phyloP scores from a whole-genome alignment of 2,113 vertebrate genomes.

The Osmerus eperlanus region DNA sequence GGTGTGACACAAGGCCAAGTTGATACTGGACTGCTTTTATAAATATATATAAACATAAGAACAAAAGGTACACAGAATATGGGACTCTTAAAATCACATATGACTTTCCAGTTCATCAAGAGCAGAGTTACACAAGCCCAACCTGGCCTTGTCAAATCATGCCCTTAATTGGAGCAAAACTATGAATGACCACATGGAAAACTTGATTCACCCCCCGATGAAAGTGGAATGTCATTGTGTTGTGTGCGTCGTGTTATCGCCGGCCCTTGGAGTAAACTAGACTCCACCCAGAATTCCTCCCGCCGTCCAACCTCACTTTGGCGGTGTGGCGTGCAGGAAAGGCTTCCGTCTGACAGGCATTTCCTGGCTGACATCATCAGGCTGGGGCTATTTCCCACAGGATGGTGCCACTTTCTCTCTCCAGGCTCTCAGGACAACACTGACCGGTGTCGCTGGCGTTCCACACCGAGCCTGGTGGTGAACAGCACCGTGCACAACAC shows the following conservation, averaged over 20 bases:
- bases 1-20: too few species aligned
- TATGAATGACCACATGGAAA: conserved; percentile 50
- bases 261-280: conserved; percentile 39
- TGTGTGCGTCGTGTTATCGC: conserved; percentile 6
- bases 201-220: conserved; percentile 40
- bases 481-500: neutral
- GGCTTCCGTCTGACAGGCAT: conserved; percentile 62
- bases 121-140: neutral
- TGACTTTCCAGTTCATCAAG: neutral
- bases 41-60: neutral
- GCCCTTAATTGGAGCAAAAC: conserved; percentile 48
- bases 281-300: conserved; percentile 60
- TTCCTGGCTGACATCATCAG: conserved; percentile 69
- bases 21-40: too few species aligned
- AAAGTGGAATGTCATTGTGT: conserved; percentile 46
- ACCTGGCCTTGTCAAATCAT: conserved; percentile 9
- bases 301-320: conserved; percentile 44
- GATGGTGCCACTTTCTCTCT: conserved; percentile 35
- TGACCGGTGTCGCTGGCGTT: conserved; percentile 23
- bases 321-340: conserved; percentile 49
- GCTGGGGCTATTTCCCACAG: conserved; percentile 54
- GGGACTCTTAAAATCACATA: neutral
- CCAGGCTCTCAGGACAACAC: conserved; percentile 3
- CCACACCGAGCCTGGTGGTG: conserved; percentile 13
- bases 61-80: neutral